Base-by-base conservation (phyloP, 2,113 vertebrate species). In the Hiodon tergisus region DNA sequence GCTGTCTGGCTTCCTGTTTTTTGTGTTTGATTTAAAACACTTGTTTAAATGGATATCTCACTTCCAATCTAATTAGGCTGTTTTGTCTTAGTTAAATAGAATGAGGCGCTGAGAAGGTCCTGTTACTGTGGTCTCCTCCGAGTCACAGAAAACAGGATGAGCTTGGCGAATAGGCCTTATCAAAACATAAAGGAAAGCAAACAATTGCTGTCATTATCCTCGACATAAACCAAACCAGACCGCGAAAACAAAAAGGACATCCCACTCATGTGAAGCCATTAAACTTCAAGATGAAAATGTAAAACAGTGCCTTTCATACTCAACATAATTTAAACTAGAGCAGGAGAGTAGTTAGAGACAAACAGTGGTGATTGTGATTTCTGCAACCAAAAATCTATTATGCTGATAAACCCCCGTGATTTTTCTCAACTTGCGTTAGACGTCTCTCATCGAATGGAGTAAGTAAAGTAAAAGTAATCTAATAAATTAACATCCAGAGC, bases 1-100 rank as follows among this genome's bases (percentile, higher is more conserved):
- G 83, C 83, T 88, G 89, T 88, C 86, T 90, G 83, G 86, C 88
- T 90, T 90, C 89, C 89, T 91, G 88, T 84, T 88, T 88, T 88
- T 77, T 88, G 86, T 87, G 84, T 87, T 86, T 87, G 52, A 86
- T 86, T 84, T 84, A 85, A 80, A 85, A 84, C 82, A 84, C 87
- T 83, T 85, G 88, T 89, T 84, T 86, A 81, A 90, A 89, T 88
- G 85, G 86, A 85, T 87, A 88, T 91, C 87, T 83, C 80, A 85
- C 84, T 87, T 89, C 88, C 91, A 92, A 93, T 91, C 91, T 88
- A 93, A 93, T 95, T 94, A 92, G 83, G 88, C 91, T 95, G 92
- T 94, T 95, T 94, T 94, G 93, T 94, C 93, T 94, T 89, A 78
- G 79, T 68, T 69, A 83, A 80, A 82, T 83, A 85, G 87, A 88